Evolutionary conservation across 2,888 invertebrate genomes (phyloP), one percentile per base, ranked within the genome.

Genomic region (Hemithea aestivaria): DNA sequence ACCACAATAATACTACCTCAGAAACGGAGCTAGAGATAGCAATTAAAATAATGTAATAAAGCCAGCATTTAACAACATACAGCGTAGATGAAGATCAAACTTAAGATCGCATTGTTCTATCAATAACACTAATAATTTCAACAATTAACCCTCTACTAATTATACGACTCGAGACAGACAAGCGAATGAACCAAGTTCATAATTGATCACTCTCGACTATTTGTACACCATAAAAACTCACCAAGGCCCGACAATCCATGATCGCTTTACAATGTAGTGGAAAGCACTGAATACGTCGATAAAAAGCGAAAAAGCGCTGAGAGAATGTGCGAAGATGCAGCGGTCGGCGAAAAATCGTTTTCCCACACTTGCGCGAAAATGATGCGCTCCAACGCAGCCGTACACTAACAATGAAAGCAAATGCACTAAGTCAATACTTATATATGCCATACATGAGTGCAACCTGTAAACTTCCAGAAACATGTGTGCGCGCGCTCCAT

Each of bases 201-300:
- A 46, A 45, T 45, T 40, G 33, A 47, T 38, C 50, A 45, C 46
- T 63, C 53, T 55, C 60, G 54, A 46, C 40, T 41, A 33, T 42
- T 38, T 45, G 33, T 38, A 10, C 24, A 2, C 10, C 27, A 37
- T 49, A 36, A 70, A 73, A 70, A 65, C 84, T 65, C 60, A 85
- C 85, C 81, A 67, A 61, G 37, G 67, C 63, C 60, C 76, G 73
- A 57, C 69, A 81, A 74, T 82, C 79, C 85, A 85, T 85, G 64
- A 61, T 72, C 52, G 46, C 53, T 45, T 48, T 64, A 79, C 77
- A 77, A 82, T 79, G 73, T 59, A 61, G 69, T 70, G 73, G 66
- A 82, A 83, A 74, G 67, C 74, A 73, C 75, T 57, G 40, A 47
- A 61, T 62, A 61, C 59, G 40, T 48, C 45, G 23, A 20, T 23